Evolutionary conservation across 2,888 invertebrate genomes (phyloP).

Genomic region (Mythimna albipuncta): DNA sequence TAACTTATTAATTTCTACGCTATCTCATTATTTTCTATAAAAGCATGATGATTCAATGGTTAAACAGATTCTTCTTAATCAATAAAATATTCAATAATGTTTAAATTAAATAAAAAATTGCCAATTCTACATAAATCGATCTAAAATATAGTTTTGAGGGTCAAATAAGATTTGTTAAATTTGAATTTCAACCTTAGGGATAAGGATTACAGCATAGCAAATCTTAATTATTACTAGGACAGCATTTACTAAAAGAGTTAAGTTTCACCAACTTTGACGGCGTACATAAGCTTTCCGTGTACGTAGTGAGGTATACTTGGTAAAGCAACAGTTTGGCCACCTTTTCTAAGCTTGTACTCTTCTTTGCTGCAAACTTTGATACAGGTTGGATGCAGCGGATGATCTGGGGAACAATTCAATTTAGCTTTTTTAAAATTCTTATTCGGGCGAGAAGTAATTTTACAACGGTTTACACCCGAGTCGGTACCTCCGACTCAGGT

Average conservation of each 20-base stretch:
- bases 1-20: neutral
- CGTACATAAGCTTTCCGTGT: conserved; percentile 85
- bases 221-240: conserved; percentile 62
- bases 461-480: neutral
- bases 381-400: conserved; percentile 83
- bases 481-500: no score
- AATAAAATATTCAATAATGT: neutral
- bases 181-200: conserved; percentile 43
- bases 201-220: conserved; percentile 58
- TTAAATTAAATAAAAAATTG: neutral
- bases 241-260: conserved; percentile 42
- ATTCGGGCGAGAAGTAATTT: neutral
- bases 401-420: conserved; percentile 68
- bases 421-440: neutral
- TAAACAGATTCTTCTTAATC: neutral
- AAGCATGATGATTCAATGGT: neutral
- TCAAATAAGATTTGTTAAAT: neutral
- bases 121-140: no score
- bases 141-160: neutral
- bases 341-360: conserved; percentile 77
- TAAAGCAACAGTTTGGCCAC: conserved; percentile 66
- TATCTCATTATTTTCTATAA: neutral
- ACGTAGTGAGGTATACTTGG: conserved; percentile 75
- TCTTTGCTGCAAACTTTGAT: conserved; percentile 85
- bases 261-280: conserved; percentile 81